phyloP scores from a whole-genome alignment of 2,888 invertebrate genomes.

The Sphinx pinastri region DNA sequence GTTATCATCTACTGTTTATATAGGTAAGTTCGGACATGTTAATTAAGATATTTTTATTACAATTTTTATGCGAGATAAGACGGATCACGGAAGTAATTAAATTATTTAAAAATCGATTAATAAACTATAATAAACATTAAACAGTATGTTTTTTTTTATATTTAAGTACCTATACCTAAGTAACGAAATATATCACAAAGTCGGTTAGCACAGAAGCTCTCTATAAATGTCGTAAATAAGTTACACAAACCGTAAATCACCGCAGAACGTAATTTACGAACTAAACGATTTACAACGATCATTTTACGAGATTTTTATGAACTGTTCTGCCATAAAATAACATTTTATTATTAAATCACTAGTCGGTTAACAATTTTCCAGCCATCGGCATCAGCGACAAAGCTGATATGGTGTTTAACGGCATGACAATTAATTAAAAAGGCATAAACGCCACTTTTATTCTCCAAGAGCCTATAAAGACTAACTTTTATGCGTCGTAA shows the following conservation, averaged over 20 bases:
- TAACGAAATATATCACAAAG: background rate
- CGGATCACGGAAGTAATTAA: background rate
- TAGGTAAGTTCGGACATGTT: slow-evolving; percentile 41
- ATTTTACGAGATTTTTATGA: slow-evolving; percentile 74
- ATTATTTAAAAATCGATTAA: background rate
- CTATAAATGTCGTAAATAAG: slow-evolving; percentile 25
- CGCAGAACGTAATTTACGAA: slow-evolving; percentile 47
- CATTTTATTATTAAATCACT: slow-evolving; percentile 79
- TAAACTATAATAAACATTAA: background rate
- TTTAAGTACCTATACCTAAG: background rate
- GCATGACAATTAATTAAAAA: slow-evolving; percentile 83
- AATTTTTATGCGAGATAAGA: background rate
- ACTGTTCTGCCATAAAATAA: slow-evolving; percentile 67
- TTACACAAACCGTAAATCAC: slow-evolving; percentile 45
- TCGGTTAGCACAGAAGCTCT: background rate
- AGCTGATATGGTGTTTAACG: slow-evolving; percentile 80
- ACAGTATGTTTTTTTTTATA: background rate
- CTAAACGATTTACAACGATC: slow-evolving; percentile 56
- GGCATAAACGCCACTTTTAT: slow-evolving; percentile 83
- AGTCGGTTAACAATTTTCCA: slow-evolving; percentile 75
- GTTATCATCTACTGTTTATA: slow-evolving; percentile 58
- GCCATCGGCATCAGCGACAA: slow-evolving; percentile 73
- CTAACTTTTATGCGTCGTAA: slow-evolving; percentile 84
- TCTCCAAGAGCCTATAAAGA: slow-evolving; percentile 81
- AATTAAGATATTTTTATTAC: slow-evolving; percentile 41